Evolutionary conservation across 2,113 vertebrate genomes (phyloP).

Genomic region (Equus quagga): DNA sequence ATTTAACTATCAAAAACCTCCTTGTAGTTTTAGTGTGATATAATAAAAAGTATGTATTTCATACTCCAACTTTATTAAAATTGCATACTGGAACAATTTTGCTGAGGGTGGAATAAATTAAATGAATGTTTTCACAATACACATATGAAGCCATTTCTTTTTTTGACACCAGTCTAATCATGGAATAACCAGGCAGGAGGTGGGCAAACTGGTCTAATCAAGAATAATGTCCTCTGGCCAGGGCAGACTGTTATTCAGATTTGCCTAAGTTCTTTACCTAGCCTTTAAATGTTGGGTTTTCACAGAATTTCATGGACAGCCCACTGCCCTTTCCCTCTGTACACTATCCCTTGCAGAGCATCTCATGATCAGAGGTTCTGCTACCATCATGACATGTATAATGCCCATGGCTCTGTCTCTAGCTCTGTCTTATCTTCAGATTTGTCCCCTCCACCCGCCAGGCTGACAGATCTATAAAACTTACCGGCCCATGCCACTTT

Average conservation of each 20-base stretch:
- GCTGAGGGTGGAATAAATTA: background rate
- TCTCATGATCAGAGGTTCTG: background rate
- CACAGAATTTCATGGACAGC: background rate
- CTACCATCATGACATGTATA: no score
- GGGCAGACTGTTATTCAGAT: background rate
- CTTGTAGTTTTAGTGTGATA: background rate
- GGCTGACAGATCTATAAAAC: background rate
- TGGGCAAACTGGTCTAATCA: background rate
- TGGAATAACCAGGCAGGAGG: background rate
- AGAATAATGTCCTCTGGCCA: background rate
- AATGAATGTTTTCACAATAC: background rate
- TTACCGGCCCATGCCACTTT: background rate
- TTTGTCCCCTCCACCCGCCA: background rate
- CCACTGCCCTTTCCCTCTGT: background rate
- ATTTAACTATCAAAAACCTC: background rate
- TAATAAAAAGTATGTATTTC: background rate
- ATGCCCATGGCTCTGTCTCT: background rate
- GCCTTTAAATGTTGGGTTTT: background rate
- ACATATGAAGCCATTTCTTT: background rate
- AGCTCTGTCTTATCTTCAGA: background rate
- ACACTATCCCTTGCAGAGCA: background rate
- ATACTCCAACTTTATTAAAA: background rate
- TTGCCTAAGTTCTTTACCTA: background rate
- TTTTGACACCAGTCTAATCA: background rate
- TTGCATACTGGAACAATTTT: background rate